Evolutionary conservation across 2,797 vertebrate species (phyloP), one percentile per base, ranked within the genome.

Genomic region (Gallinago stenura): DNA sequence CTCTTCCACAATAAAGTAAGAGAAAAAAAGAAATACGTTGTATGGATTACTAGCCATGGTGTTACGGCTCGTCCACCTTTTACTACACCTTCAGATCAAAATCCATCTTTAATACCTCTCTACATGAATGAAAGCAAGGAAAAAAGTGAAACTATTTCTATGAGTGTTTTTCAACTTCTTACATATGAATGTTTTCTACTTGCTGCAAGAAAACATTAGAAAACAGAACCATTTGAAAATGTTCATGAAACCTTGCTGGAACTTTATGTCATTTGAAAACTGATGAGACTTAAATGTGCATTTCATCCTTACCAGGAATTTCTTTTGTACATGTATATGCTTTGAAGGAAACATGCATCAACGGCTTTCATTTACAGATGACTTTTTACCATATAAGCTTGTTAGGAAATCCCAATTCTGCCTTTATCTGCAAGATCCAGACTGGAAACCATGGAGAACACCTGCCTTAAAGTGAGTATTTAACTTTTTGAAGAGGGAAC

Each of bases 331-430:
- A 72, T 37, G 7, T 17, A n/a, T 53, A 43, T 28, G 9, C 57
- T 83, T 78, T 53, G 51, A 91, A 82, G 35, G 22, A 69, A 87
- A 86, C 24, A 33, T 10, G 10, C n/a, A 71, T 26, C n/a, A 87
- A 76, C 21, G 46, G 9, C 39, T 76, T 89, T 30, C 50, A 73
- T 43, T 80, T 87, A 30, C 82, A 92, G 53, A 76, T 4, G 7
- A 37, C 69, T 91, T 95, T 96, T 90, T 91, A 95, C 89, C 87
- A 93, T 11, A 85, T 69, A 92, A 91, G 17, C 84, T 93, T 93
- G 53, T 31, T 86, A 83, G 54, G 45, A 89, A 92, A 39, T 37
- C 60, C 46, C 81, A 85, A 76, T 50, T 80, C 56, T 72, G 73
- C 26, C 77, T 76, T 85, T 70, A 79, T 79, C 65, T 80, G 86